A percentile compares a stretch with the other conserved stretches of the same genome.
phyloP scores from a whole-genome alignment of 1,140 invertebrate species.

The Drosophila nikananu region DNA sequence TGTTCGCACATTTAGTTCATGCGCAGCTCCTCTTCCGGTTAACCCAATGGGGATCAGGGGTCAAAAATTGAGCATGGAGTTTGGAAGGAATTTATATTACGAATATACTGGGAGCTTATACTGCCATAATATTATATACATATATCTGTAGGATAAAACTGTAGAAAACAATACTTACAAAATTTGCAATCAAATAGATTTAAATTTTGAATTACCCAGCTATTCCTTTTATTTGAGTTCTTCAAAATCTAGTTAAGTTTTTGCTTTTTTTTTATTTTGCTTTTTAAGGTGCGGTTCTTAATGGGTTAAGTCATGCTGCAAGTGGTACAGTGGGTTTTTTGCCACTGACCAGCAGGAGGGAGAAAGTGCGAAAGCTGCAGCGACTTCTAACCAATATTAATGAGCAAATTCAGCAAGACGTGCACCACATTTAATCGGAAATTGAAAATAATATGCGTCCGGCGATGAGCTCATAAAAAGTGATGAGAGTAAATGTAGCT shows the following conservation, averaged over 20 bases:
- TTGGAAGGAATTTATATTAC: too few relatives aligned
- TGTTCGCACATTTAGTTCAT: conserved; percentile 62
- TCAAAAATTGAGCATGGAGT: too few relatives aligned
- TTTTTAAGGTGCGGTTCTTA: neutral
- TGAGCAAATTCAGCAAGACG: conserved; percentile 60
- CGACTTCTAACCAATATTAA: conserved; percentile 74
- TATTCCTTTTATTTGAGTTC: too few relatives aligned
- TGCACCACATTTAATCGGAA: conserved; percentile 57
- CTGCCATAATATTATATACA: neutral
- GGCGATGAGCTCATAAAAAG: conserved; percentile 41
- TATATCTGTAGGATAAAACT: neutral
- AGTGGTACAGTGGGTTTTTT: conserved; percentile 47
- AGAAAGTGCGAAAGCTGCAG: conserved; percentile 13
- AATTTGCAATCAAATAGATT: too few relatives aligned
- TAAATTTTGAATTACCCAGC: neutral
- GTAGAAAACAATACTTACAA: too few relatives aligned
- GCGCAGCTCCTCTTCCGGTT: conserved; percentile 1
- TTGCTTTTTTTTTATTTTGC: neutral
- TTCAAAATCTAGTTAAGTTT: too few relatives aligned
- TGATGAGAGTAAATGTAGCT: conserved; percentile 5
- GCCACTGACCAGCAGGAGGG: conserved; percentile 56
- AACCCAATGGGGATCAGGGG: neutral
- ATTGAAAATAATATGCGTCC: conserved; percentile 69
- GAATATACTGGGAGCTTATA: neutral
- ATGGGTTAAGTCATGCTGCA: conserved; percentile 55